Evolutionary conservation across 2,113 vertebrate species (phyloP).

Genomic region (Nothocercus julius): DNA sequence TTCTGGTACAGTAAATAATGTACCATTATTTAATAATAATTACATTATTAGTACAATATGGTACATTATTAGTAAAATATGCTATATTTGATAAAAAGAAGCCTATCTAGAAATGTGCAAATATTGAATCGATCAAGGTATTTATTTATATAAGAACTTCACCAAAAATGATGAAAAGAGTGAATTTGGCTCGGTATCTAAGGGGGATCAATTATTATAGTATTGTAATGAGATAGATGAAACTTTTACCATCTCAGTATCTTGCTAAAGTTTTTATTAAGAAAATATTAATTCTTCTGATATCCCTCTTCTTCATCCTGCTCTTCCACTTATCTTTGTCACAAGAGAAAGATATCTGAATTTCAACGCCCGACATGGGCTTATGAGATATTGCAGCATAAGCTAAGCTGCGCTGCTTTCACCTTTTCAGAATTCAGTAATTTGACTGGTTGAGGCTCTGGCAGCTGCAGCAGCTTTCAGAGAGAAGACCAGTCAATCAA

Average conservation of each 20-base stretch:
- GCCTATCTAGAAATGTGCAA: not conserved
- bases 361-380: not conserved
- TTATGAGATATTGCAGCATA: not conserved
- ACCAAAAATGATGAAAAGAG: not conserved
- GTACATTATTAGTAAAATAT: not conserved
- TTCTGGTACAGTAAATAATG: too few relatives aligned
- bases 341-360: not conserved
- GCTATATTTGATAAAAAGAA: not conserved
- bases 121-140: not conserved
- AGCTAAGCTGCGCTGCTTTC: not conserved
- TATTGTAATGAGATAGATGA: not conserved
- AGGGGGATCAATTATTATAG: not conserved
- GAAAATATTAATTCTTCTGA: not conserved
- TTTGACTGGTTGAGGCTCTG: not conserved
- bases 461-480: not conserved
- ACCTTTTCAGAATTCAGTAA: slow-evolving; percentile 51
- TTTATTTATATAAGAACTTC: not conserved
- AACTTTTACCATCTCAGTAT: not conserved
- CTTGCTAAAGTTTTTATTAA: not conserved
- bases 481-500: slow-evolving; percentile 40
- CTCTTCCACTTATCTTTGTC: not conserved
- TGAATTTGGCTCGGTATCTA: not conserved
- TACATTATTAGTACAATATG: not conserved
- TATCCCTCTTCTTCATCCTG: not conserved
- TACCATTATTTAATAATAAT: too few relatives aligned